Base-by-base conservation (phyloP, 2,113 vertebrate genomes). In the Spilogale gracilis region DNA sequence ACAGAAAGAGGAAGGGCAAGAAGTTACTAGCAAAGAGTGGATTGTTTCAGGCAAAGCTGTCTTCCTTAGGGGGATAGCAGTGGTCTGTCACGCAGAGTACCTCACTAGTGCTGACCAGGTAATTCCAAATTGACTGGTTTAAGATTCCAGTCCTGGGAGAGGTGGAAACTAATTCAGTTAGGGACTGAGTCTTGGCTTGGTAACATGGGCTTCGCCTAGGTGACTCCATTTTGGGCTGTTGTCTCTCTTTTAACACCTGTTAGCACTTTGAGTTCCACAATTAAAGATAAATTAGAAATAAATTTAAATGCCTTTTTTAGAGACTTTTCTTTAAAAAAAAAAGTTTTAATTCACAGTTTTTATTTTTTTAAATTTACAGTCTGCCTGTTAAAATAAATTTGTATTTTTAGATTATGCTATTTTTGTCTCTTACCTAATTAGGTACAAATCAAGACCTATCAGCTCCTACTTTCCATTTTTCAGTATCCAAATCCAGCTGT, bases 381-480 rank as follows among this genome's bases (percentile, higher is more conserved):
- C 50, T 65, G 50, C 4, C 50, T 78, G 88, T 81, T 89, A 76
- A 67, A n/a, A 52, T 65, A 89, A 91, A 80, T 63, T 52, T 69
- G 21, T 81, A 92, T 67, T 96, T 87, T 96, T 13, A 76, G 12
- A 94, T 95, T 94, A 60, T 94, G 58, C 45, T 74, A 0, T 98
- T 97, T 98, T 94, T 97, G 76, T 93, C 80, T 98, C 92, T 60
- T 93, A 94, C 87, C 63, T 69, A 16, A 98, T 85, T 98, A 99
- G 99, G 99, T 99, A 9, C 99, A 99, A 96, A 98, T 94, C 94
- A 99, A 99, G 54, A 99, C 99, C 98, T 99, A 99, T 98, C 99
- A 99, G 98, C 98, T 99, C 95, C 97, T 99, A 12, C 98, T 99
- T 45, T 99, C 99, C 25, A 98, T 99, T 98, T 99, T 99, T 91